A percentile compares a stretch with the other conserved stretches of the same genome.
Evolutionary conservation across 23 tunicate species (phyloP).

Genomic region (Diplosoma virens): DNA sequence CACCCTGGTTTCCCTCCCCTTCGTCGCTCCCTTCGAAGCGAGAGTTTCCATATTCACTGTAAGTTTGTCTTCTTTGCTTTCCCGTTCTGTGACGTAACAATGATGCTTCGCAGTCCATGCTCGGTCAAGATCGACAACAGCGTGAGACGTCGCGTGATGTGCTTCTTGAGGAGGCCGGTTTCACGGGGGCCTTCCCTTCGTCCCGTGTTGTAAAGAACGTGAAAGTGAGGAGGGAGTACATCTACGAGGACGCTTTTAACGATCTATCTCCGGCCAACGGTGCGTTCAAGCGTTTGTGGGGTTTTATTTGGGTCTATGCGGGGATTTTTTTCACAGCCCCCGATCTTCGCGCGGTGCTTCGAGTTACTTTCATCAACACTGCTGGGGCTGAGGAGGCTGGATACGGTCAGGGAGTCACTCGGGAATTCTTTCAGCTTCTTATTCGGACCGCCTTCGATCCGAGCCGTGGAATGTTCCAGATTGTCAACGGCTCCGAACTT

Average conservation of each 20-base stretch:
- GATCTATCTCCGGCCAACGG: slow-evolving; percentile 74
- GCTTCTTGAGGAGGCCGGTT: slow-evolving; percentile 61
- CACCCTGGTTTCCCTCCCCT: slow-evolving; percentile 61
- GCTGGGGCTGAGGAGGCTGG: slow-evolving; percentile 85
- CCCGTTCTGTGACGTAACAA: not conserved
- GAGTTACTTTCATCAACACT: slow-evolving; percentile 64
- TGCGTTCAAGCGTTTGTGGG: slow-evolving; percentile 9
- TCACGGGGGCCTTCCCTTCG: slow-evolving; percentile 5
- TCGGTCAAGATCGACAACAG: slow-evolving; percentile 56
- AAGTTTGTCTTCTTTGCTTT: not conserved
- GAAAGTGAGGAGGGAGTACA: slow-evolving; percentile 60
- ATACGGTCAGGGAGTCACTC: slow-evolving; percentile 82
- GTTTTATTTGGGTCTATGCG: too few species aligned
- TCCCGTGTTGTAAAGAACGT: slow-evolving; percentile 43
- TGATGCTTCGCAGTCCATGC: slow-evolving; percentile 61
- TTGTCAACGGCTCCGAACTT: slow-evolving; percentile 45
- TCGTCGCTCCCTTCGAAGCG: slow-evolving; percentile 65
- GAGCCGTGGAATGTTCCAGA: slow-evolving; percentile 56
- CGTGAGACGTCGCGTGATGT: slow-evolving; percentile 53
- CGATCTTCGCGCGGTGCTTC: slow-evolving; percentile 57
- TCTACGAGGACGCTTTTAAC: slow-evolving; percentile 91
- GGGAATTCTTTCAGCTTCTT: slow-evolving; percentile 78
- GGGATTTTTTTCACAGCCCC: slow-evolving; percentile 69
- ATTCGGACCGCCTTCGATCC: slow-evolving; percentile 78
- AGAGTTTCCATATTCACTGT: slow-evolving; percentile 66